Evolutionary conservation across 2,113 vertebrate genomes (phyloP).

Genomic region (Semicossyphus pulcher): DNA sequence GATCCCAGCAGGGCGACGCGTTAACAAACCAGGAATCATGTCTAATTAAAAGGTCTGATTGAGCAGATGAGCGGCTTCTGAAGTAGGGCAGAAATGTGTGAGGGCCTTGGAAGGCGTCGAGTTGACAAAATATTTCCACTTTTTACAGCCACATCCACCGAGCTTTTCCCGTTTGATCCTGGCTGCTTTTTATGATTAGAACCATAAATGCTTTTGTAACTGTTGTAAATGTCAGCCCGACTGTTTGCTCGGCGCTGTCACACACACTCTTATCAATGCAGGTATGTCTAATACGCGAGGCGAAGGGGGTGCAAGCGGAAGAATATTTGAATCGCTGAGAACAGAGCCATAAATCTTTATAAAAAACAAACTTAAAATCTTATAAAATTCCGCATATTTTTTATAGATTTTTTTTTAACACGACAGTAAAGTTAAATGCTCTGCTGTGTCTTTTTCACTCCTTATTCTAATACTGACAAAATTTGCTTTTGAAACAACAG

Average conservation of each 20-base stretch:
- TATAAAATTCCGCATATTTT: too few species aligned
- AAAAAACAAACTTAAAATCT: too few species aligned
- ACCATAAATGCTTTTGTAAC: slow-evolving; percentile 65
- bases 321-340: not conserved
- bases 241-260: slow-evolving; percentile 52
- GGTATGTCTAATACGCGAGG: slow-evolving; percentile 13
- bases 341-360: too few species aligned
- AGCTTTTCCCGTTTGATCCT: slow-evolving; percentile 65
- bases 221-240: slow-evolving; percentile 62
- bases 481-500: not conserved
- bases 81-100: slow-evolving; percentile 23
- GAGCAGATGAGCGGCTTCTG: slow-evolving; percentile 39
- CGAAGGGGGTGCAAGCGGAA: not conserved
- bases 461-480: not conserved
- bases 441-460: too few species aligned
- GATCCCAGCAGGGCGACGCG: slow-evolving; percentile 54
- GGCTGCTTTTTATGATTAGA: slow-evolving; percentile 62
- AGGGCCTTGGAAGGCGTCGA: slow-evolving; percentile 49
- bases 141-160: slow-evolving; percentile 58
- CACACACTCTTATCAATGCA: slow-evolving; percentile 31
- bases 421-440: too few species aligned
- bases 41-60: slow-evolving; percentile 57
- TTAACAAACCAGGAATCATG: slow-evolving; percentile 63
- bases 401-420: too few species aligned
- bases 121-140: slow-evolving; percentile 64